Evolutionary conservation across 2,113 vertebrate genomes (phyloP), one percentile per base, ranked within the genome.

Genomic region (Grallaria varia): DNA sequence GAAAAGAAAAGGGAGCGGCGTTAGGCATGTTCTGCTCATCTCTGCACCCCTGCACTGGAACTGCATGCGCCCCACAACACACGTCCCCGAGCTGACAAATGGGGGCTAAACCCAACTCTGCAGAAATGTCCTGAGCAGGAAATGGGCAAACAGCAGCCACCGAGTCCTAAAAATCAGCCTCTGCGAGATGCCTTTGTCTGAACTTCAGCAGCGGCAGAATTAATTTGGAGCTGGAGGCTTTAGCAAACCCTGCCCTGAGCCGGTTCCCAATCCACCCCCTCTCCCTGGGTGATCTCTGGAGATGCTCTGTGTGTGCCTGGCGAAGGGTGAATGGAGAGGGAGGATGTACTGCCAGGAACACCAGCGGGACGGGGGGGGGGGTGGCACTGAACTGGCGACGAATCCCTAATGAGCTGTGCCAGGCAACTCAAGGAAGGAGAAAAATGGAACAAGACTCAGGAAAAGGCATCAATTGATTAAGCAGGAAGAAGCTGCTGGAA

Each of bases 321-420:
- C 84, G 0, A 14, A 5, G 55, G 37, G 60, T 90, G 93, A 95
- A 92, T 64, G 93, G 86, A 3, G 6, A 84, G 68, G 81, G 76
- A 62, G 81, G 77, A 87, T 52, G 81, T 89, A 16, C 93, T 84
- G 94, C 91, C 93, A 91, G 93, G 7, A 95, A 56, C 56, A 59
- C 24, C 40, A 10, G 8, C 0, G 0, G 59, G 22, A 35, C 12
- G 27, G 56, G 22, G 31, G 33, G 56, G n/a, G n/a, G n/a, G n/a
- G n/a, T n/a, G 55, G 18, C 39, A 4, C 44, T 39, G 7, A 31
- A 12, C 42, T 5, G 21, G 59, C 71, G 28, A 33, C 0, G 23
- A 72, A 95, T 68, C 69, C 7, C 0, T 28, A 37, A 78, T 1
- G 1, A 90, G 72, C 60, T 79, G 33, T 45, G 55, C 52, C 74